These are phyloP conservation scores for Ageneiosus marmoratus DNA, from an alignment of 2,113 vertebrate species.

Conservation along the genomic window DNA sequence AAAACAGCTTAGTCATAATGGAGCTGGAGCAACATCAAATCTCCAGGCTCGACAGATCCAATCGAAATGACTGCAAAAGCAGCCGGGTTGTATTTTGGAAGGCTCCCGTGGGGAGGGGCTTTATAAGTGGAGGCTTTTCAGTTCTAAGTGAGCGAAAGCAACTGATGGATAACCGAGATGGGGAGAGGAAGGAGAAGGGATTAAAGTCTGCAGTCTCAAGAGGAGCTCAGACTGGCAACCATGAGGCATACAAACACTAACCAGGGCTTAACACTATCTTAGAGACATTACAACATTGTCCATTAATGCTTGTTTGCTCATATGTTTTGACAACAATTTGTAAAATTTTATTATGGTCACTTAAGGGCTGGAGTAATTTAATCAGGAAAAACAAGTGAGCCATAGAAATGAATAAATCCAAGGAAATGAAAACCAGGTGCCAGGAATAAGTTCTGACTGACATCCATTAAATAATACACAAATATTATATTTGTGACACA, in stretches of 20 bases:
- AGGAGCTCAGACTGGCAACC: background rate
- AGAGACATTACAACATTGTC: background rate
- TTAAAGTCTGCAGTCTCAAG: background rate
- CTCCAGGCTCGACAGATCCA: background rate
- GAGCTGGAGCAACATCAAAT: constrained; percentile 6
- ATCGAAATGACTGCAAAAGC: background rate
- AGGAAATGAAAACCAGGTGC: background rate
- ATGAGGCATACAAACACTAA: background rate
- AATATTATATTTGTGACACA: background rate
- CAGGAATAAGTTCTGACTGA: background rate
- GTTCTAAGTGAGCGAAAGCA: background rate
- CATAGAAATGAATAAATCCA: background rate
- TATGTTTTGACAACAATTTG: background rate
- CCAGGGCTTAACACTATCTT: background rate
- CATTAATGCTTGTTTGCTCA: background rate
- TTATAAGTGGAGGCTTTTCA: background rate
- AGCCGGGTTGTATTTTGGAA: background rate
- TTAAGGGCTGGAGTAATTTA: background rate
- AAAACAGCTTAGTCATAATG: background rate
- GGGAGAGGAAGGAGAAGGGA: background rate
- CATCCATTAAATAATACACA: background rate
- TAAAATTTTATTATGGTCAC: background rate
- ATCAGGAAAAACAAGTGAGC: background rate
- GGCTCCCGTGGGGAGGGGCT: background rate
- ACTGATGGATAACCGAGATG: background rate